These are phyloP conservation scores for Megaceryle alcyon DNA, from an alignment of 2,797 vertebrate species.

Conservation along the genomic window DNA sequence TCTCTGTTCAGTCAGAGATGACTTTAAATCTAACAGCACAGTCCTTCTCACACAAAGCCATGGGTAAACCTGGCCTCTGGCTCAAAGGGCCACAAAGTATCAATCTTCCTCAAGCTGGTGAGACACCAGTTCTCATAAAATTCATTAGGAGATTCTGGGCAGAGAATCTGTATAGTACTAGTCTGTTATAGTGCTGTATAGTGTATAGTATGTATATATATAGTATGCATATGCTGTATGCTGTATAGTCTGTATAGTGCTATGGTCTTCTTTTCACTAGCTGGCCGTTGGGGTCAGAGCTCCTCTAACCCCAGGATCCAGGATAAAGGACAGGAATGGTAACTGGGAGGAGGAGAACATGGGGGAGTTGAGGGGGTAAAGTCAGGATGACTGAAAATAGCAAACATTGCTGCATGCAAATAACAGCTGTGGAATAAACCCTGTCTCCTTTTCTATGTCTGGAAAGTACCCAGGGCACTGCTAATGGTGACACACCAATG, in stretches of 20 bases:
- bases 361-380: background rate
- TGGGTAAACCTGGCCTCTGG: background rate
- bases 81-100: background rate
- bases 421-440: background rate
- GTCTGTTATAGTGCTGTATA: no score
- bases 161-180: background rate
- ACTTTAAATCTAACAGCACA: background rate
- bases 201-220: no score
- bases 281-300: background rate
- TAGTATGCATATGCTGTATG: no score
- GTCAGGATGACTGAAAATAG: background rate
- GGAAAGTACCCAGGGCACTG: background rate
- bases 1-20: background rate
- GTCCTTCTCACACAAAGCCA: background rate
- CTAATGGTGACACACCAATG: background rate
- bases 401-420: background rate
- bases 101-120: background rate
- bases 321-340: background rate
- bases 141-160: background rate
- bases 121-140: background rate
- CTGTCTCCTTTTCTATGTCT: background rate
- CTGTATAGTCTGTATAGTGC: background rate
- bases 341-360: background rate
- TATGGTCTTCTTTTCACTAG: background rate
- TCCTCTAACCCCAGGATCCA: background rate